A percentile compares a stretch with the other conserved stretches of the same genome.
Evolutionary conservation across 2,113 vertebrate genomes (phyloP).

Genomic region (Oreochromis niloticus): DNA sequence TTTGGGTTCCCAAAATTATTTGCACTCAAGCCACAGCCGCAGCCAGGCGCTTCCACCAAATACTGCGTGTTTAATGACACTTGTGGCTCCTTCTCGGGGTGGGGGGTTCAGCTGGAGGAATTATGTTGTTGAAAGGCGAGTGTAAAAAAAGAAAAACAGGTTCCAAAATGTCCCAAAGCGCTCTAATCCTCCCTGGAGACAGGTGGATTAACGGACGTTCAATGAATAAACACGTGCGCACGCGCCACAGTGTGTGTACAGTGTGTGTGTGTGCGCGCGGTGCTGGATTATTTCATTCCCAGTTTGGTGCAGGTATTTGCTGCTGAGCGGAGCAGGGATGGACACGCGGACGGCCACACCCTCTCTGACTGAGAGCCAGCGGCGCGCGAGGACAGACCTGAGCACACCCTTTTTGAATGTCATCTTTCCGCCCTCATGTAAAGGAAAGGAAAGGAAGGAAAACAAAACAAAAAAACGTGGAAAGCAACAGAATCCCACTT

Average conservation of each 20-base stretch:
- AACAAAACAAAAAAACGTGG: background rate
- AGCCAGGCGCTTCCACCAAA: background rate
- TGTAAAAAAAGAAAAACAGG: background rate
- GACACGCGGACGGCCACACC: constrained; percentile 31
- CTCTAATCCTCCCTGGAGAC: constrained; percentile 49
- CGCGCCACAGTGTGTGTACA: background rate
- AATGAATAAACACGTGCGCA: background rate
- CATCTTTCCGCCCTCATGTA: background rate
- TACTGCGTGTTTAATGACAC: background rate
- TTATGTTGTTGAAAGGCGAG: background rate
- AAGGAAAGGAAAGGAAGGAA: background rate
- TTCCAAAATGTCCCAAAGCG: constrained; percentile 27
- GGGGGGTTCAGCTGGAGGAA: background rate
- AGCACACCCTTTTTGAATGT: background rate
- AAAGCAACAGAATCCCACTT: background rate
- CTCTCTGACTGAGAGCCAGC: background rate
- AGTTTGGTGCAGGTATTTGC: constrained; percentile 25
- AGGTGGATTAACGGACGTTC: constrained; percentile 45
- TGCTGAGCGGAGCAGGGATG: background rate
- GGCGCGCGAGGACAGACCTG: background rate
- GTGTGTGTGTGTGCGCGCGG: background rate
- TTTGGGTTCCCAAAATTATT: background rate
- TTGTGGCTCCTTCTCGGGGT: constrained; percentile 5
- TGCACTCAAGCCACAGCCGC: background rate
- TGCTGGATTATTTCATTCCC: background rate